phyloP scores from a whole-genome alignment of 2,888 invertebrate species.

The Stenchaetothrips biformis region DNA sequence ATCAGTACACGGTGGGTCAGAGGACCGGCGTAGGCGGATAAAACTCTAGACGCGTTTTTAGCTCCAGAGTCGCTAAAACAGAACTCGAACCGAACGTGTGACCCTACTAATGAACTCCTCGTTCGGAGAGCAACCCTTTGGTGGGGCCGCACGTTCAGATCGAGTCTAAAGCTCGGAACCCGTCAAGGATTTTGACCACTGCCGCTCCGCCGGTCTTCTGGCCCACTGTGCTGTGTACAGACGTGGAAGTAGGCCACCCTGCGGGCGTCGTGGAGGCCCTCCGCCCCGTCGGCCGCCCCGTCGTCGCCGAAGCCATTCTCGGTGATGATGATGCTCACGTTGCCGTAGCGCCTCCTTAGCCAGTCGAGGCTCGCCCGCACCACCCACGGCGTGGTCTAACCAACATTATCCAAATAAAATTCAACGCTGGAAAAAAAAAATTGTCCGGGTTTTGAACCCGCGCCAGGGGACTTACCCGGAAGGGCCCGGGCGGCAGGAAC shows the following conservation, averaged over 20 bases:
- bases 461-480: not conserved
- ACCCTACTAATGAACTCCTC: too few relatives aligned
- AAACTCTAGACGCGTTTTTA: too few relatives aligned
- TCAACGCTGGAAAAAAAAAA: not conserved
- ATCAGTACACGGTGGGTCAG: too few relatives aligned
- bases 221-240: too few relatives aligned
- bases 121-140: too few relatives aligned
- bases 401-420: not conserved
- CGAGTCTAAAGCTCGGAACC: too few relatives aligned
- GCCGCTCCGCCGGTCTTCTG: too few relatives aligned
- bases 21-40: too few relatives aligned
- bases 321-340: not conserved
- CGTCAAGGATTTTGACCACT: too few relatives aligned
- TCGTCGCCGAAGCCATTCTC: conserved; percentile 9
- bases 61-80: too few relatives aligned
- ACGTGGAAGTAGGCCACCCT: not conserved
- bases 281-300: not conserved
- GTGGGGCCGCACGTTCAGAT: too few relatives aligned
- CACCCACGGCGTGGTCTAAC: not conserved
- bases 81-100: too few relatives aligned
- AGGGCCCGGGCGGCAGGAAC: conserved; percentile 13
- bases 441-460: not conserved
- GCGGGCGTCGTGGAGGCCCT: not conserved
- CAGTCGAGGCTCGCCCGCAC: not conserved
- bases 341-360: not conserved